Evolutionary conservation across 1,140 invertebrate species (phyloP).

Genomic region (Lordiphosa stackelbergi): DNA sequence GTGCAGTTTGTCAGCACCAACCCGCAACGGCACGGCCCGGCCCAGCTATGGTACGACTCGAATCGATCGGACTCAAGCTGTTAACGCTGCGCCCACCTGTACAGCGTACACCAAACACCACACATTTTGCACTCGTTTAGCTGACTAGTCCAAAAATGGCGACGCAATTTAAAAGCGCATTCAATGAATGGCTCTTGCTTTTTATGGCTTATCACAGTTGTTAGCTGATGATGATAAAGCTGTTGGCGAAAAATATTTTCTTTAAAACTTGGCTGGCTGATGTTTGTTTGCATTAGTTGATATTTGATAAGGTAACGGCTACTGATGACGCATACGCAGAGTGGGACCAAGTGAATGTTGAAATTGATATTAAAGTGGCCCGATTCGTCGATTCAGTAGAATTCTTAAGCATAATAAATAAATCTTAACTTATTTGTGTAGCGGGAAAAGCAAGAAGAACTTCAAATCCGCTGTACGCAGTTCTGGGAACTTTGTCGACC

Average conservation of each 20-base stretch:
- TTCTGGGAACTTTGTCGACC: no score
- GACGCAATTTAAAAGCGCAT: constrained; percentile 65
- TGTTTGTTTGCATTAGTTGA: constrained; percentile 46
- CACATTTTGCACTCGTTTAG: constrained; percentile 31
- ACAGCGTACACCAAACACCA: constrained; percentile 11
- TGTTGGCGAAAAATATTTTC: constrained; percentile 40
- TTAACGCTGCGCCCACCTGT: constrained; percentile 61
- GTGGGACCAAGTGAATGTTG: background rate
- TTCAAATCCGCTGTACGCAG: no score
- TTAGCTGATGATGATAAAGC: constrained; percentile 28
- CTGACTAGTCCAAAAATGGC: constrained; percentile 55
- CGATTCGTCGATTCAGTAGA: no score
- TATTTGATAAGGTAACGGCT: constrained; percentile 45
- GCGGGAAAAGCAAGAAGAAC: no score
- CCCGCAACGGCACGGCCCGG: constrained; percentile 13
- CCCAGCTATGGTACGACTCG: constrained; percentile 2
- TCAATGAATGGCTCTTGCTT: constrained; percentile 51
- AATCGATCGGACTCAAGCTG: constrained; percentile 19
- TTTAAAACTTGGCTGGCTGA: constrained; percentile 34
- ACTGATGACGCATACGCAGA: constrained; percentile 38
- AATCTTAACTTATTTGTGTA: no score
- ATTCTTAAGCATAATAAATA: no score
- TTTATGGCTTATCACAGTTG: constrained; percentile 53
- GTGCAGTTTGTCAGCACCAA: constrained; percentile 67
- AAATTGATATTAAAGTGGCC: no score